Percentiles rank a stretch among this genome's conserved stretches.
Conservation (phyloP, 2,888 invertebrate genomes). For the Drosophila fulvimacula region DNA sequence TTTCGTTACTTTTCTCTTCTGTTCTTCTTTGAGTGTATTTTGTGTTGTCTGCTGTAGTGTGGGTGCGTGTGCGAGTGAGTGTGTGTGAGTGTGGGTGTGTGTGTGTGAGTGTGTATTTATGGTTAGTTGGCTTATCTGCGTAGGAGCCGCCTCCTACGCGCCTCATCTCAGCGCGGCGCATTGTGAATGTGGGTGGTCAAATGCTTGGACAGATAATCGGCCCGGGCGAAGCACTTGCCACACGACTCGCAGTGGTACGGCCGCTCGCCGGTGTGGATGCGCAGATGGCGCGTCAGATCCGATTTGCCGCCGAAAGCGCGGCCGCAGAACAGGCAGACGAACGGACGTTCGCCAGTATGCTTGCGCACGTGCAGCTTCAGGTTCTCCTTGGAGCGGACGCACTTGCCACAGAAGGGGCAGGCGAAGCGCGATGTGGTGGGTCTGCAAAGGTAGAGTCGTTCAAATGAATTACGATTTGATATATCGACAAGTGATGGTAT, state of each 20-base stretch:
- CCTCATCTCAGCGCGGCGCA: conserved; percentile 87
- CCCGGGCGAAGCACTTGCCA: conserved; percentile 95
- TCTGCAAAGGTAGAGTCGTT: conserved; percentile 48
- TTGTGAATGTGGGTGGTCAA: conserved; percentile 95
- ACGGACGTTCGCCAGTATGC: conserved; percentile 94
- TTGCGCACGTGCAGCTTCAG: conserved; percentile 94
- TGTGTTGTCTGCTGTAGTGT: conserved; percentile 13
- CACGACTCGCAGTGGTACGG: conserved; percentile 97
- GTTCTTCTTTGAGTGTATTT: not conserved
- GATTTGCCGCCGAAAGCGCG: conserved; percentile 95
- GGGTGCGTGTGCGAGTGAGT: no score
- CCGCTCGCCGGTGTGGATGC: conserved; percentile 95
- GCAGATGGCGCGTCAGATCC: conserved; percentile 93
- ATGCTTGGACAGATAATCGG: conserved; percentile 95
- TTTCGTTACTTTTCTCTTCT: conserved; percentile 5
- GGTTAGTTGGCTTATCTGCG: conserved; percentile 82
- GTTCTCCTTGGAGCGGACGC: conserved; percentile 95
- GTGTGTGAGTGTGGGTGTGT: conserved; percentile 19
- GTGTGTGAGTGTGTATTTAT: conserved; percentile 18
- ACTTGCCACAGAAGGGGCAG: conserved; percentile 95
- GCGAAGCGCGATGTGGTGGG: conserved; percentile 88
- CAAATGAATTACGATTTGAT: not conserved
- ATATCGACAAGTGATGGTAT: not conserved
- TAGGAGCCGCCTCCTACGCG: conserved; percentile 85
- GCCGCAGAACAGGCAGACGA: conserved; percentile 95